A percentile compares a stretch with the other conserved stretches of the same genome.
These are phyloP conservation scores for Passer montanus DNA, from an alignment of 2,113 vertebrate species.

Conservation along the genomic window DNA sequence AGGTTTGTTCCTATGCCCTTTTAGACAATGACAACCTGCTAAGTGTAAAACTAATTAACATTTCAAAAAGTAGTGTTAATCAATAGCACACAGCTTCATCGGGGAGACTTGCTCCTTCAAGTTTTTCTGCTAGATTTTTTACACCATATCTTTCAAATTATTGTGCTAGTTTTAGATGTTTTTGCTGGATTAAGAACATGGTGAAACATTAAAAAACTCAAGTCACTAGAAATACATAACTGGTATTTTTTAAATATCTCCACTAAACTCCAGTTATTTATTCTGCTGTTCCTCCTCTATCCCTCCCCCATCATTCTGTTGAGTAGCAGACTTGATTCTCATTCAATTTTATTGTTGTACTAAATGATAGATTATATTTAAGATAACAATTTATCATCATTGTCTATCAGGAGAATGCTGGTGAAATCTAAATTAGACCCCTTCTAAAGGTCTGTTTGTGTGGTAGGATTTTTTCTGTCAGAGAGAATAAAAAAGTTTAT, in stretches of 20 bases:
- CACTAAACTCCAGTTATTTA: not conserved
- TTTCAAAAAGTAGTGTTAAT: constrained; percentile 81
- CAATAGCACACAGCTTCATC: constrained; percentile 71
- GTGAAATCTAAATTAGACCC: not conserved
- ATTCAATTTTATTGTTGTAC: not conserved
- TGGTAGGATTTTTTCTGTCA: not conserved
- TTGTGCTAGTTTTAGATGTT: constrained; percentile 57
- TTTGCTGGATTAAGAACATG: constrained; percentile 36
- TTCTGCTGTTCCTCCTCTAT: not conserved
- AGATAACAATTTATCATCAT: not conserved
- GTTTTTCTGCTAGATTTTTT: constrained; percentile 60
- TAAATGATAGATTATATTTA: not conserved
- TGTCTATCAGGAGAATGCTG: fast-evolving
- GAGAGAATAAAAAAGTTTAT: not conserved
- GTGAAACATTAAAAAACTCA: not conserved
- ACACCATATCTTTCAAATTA: constrained; percentile 66
- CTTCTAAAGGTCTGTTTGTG: not conserved
- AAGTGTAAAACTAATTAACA: constrained; percentile 82
- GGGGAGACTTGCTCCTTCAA: constrained; percentile 46
- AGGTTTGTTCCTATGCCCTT: constrained; percentile 76
- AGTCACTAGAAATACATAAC: not conserved
- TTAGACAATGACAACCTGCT: constrained; percentile 77
- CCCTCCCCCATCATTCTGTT: not conserved
- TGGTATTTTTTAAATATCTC: not conserved
- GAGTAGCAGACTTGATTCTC: not conserved